These are phyloP conservation scores for Heptranchias perlo DNA, from an alignment of 2,113 vertebrate genomes.

Conservation along the genomic window DNA sequence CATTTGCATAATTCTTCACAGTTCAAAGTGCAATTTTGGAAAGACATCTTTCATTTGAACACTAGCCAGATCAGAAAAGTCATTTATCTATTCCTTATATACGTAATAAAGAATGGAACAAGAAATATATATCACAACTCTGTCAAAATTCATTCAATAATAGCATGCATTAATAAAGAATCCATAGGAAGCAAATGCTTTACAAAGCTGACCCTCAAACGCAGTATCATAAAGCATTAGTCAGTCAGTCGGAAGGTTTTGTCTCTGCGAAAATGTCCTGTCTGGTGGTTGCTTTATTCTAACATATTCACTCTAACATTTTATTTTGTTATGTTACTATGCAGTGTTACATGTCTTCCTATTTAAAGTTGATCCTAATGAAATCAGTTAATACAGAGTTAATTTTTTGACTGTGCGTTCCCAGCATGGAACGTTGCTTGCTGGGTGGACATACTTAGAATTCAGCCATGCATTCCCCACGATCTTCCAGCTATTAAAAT, in stretches of 20 bases:
- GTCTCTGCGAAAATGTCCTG: not conserved
- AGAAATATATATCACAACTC: too few species aligned
- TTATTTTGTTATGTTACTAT: not conserved
- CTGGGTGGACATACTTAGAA: not conserved
- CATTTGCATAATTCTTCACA: not conserved
- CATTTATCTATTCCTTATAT: too few species aligned
- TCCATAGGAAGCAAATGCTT: not conserved
- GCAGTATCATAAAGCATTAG: not conserved
- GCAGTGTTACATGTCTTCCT: not conserved
- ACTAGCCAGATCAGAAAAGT: too few species aligned
- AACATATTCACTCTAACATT: not conserved
- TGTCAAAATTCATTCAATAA: not conserved
- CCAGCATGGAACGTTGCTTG: not conserved
- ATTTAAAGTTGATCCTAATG: not conserved
- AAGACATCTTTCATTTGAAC: too few species aligned
- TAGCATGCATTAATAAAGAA: not conserved
- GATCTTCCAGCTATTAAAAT: not conserved
- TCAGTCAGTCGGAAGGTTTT: not conserved
- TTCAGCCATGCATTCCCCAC: not conserved
- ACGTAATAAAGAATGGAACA: too few species aligned
- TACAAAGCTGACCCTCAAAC: not conserved
- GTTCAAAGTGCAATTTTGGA: not conserved
- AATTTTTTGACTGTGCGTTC: not conserved
- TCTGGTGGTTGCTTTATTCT: not conserved
- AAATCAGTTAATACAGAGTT: not conserved